Evolutionary conservation across 2,797 vertebrate genomes (phyloP).

Genomic region (Cynodonichthys magdalenae): DNA sequence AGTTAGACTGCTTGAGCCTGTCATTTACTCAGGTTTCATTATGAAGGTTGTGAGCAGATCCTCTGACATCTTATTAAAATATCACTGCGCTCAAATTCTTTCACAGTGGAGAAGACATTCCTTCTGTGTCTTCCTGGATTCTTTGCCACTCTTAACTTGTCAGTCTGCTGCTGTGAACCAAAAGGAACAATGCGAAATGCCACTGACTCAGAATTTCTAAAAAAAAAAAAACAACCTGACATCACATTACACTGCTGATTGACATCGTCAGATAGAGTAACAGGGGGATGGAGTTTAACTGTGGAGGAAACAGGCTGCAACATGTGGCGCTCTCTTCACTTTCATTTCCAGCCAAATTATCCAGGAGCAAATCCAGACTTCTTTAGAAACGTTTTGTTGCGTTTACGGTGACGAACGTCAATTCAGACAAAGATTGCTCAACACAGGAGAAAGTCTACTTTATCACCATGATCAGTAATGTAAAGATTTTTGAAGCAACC

Average conservation of each 20-base stretch:
- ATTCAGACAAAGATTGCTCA: constrained; percentile 37
- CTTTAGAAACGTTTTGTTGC: constrained; percentile 11
- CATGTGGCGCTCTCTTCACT: constrained; percentile 21
- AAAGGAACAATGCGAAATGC: constrained; percentile 27
- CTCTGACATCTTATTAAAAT: constrained; percentile 10
- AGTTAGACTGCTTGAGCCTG: background rate
- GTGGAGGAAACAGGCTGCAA: constrained; percentile 46
- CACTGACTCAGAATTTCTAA: constrained; percentile 44
- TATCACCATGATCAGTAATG: no score
- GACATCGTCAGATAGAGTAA: constrained; percentile 38
- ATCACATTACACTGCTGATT: constrained; percentile 44
- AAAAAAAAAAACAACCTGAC: constrained; percentile 10
- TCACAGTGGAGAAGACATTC: constrained; percentile 12
- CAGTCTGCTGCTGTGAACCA: constrained; percentile 14
- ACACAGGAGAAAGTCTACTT: background rate
- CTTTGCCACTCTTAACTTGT: constrained; percentile 34
- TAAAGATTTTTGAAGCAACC: no score
- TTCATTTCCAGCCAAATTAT: constrained; percentile 44
- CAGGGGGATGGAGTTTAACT: background rate
- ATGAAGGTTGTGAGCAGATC: background rate
- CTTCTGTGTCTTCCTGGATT: constrained; percentile 25
- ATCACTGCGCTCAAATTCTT: constrained; percentile 5
- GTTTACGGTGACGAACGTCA: background rate
- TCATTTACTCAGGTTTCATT: background rate
- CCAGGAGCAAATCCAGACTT: constrained; percentile 26